Evolutionary conservation across 2,113 vertebrate genomes (phyloP), one percentile per base, ranked within the genome.

Genomic region (Sciurus niger): DNA sequence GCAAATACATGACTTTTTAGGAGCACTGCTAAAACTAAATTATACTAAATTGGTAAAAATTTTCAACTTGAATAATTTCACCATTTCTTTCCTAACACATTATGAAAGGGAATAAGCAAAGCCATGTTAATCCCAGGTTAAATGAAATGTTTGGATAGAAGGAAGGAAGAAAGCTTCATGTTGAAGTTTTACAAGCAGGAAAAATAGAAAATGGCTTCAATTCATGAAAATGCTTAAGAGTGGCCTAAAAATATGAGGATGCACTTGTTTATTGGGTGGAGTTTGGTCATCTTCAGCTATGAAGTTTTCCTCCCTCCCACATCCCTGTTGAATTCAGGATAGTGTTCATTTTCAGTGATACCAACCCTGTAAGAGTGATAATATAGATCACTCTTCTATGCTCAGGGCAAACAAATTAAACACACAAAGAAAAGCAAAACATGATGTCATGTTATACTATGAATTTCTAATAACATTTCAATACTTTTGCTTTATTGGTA

Each of bases 41-140:
- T 84, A 85, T 60, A 88, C 37, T 78, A 40, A 74, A 72, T 95
- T 95, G 51, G 51, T 68, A 95, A 90, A 84, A 72, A 72, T 95
- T 93, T 95, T 98, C 70, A 25, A 65, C 86, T 92, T 89, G 95
- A 94, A 90, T 93, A 58, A 43, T 63, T 96, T 96, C 95, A 79
- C 55, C 89, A 77, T 95, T 97, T 76, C 53, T 96, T 94, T 96
- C 46, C 24, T 92, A 97, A 72, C 30, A 84, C 22, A 70, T 84
- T 93, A 43, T 82, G 92, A 96, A 84, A 96, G 63, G 77, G 13
- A 73, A 48, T 55, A 30, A 70, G 22, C 55, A 78, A 82, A 89
- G n/a, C 74, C 58, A 60, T 63, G 58, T n/a, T 82, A 89, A 72
- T 80, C 51, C 89, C 85, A 46, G 34, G 43, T 74, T 77, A 85